phyloP scores from a whole-genome alignment of 2,797 vertebrate genomes.

The Pangasius macronema region DNA sequence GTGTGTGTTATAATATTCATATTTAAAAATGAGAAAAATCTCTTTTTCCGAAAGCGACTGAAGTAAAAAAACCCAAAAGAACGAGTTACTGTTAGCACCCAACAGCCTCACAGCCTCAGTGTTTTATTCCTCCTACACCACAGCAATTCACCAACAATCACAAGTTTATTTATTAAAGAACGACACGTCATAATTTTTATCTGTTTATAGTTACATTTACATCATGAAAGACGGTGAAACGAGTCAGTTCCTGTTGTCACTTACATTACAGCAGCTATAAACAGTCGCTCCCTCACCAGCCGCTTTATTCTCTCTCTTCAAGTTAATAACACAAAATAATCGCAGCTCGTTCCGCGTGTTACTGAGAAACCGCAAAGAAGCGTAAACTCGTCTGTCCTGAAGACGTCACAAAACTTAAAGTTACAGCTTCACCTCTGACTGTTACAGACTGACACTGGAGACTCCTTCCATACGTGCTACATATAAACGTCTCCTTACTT shows the following conservation, averaged over 20 bases:
- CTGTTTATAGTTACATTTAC: background rate
- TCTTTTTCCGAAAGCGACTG: background rate
- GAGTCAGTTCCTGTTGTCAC: background rate
- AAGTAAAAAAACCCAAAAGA: background rate
- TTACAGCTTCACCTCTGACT: background rate
- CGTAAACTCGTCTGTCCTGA: background rate
- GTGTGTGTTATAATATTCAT: background rate
- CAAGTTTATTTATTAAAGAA: background rate
- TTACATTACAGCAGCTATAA: background rate
- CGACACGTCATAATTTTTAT: background rate
- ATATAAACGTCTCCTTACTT: too few relatives aligned
- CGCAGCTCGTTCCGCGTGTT: background rate
- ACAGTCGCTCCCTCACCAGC: background rate
- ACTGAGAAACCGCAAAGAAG: background rate
- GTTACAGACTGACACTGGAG: background rate
- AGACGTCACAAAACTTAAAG: background rate
- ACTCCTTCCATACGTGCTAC: background rate
- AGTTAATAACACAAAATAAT: background rate
- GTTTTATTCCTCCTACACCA: background rate
- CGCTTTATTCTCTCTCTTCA: background rate
- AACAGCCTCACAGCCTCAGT: background rate
- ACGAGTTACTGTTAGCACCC: background rate
- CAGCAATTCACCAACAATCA: background rate
- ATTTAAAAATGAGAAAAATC: background rate
- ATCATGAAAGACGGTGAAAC: background rate